These are phyloP conservation scores for Zeugodacus cucurbitae DNA, from an alignment of 1,140 invertebrate genomes.

Conservation along the genomic window DNA sequence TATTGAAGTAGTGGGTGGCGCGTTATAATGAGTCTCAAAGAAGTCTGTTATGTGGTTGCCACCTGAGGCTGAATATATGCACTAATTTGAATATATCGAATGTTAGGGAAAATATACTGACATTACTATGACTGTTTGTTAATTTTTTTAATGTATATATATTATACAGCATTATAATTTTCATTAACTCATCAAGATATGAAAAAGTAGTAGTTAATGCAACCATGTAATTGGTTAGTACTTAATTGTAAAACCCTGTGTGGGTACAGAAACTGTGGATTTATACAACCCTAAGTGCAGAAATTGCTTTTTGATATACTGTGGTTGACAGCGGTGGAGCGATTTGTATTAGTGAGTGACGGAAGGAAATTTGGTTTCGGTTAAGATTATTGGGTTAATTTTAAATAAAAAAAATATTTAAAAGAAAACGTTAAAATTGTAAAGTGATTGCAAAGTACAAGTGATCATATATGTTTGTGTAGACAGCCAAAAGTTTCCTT, in stretches of 20 bases:
- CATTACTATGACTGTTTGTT: no score
- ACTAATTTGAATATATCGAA: no score
- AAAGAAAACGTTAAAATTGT: background rate
- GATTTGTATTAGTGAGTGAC: background rate
- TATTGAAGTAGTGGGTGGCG: no score
- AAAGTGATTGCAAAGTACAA: background rate
- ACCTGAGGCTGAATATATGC: no score
- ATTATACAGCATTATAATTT: no score
- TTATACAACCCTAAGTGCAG: background rate
- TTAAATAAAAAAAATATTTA: background rate
- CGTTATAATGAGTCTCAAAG: no score
- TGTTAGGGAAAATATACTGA: no score
- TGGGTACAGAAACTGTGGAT: background rate
- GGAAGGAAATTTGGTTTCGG: background rate
- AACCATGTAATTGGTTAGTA: background rate
- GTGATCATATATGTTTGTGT: background rate
- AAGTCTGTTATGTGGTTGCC: no score
- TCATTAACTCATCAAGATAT: no score
- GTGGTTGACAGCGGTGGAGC: constrained; percentile 5
- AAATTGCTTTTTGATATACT: background rate
- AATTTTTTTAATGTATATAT: no score
- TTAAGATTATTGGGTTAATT: background rate
- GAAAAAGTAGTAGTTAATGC: background rate
- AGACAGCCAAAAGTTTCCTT: background rate
- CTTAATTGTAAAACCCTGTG: background rate